These are phyloP conservation scores for Coremacera marginata DNA, from an alignment of 2,888 invertebrate species.

Conservation along the genomic window DNA sequence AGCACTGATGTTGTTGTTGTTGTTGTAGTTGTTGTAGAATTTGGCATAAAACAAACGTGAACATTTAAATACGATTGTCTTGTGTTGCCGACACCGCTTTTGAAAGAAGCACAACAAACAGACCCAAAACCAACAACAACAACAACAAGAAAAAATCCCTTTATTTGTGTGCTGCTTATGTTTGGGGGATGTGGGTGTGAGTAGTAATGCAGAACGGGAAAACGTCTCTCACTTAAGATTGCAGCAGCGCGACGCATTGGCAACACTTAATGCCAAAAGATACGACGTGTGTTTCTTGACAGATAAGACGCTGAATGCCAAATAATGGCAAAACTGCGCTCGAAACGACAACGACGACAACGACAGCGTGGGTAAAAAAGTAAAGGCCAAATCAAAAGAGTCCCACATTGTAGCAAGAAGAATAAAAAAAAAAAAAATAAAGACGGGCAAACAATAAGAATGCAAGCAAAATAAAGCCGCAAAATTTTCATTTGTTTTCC, in stretches of 20 bases:
- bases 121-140: neutral
- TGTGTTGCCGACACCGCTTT: neutral
- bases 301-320: constrained; percentile 57
- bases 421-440: neutral
- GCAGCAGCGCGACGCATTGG: neutral
- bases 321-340: constrained; percentile 33
- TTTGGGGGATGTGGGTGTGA: neutral
- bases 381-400: constrained; percentile 3
- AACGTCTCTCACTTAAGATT: constrained; percentile 16
- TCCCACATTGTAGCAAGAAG: constrained; percentile 14
- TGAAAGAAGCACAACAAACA: neutral
- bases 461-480: neutral
- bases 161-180: neutral
- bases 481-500: constrained; percentile 7
- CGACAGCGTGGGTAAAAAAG: neutral
- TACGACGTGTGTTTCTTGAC: constrained; percentile 61
- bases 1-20: neutral
- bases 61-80: constrained; percentile 45
- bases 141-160: constrained; percentile 1
- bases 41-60: constrained; percentile 43
- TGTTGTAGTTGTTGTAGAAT: constrained; percentile 28
- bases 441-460: neutral
- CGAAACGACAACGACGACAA: neutral
- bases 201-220: neutral
- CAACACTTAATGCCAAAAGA: constrained; percentile 46